Conservation (phyloP, 2,797 vertebrate genomes). For the Anguilla pacifica region DNA sequence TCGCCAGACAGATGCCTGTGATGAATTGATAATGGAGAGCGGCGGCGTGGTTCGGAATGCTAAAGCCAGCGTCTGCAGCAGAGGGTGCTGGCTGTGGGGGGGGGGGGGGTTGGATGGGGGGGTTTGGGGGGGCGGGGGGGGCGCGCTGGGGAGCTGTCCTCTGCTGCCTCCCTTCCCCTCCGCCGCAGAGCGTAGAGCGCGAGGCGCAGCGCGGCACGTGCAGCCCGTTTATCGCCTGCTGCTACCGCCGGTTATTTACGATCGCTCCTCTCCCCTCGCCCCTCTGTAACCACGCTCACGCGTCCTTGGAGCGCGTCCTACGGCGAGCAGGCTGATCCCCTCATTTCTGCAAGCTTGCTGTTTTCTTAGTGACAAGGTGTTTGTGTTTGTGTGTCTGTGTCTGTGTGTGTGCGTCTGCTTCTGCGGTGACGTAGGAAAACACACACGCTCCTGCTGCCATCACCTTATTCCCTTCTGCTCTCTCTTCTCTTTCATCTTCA, state of each 20-base stretch:
- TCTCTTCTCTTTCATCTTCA: not conserved
- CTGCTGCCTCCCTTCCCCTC: not conserved
- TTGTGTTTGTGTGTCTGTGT: not conserved
- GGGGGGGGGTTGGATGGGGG: not conserved
- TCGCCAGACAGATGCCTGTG: conserved; percentile 31
- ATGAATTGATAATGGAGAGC: conserved; percentile 26
- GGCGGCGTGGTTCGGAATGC: conserved; percentile 12
- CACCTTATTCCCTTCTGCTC: conserved; percentile 6
- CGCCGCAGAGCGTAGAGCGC: not conserved
- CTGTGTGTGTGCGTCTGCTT: conserved; percentile 3
- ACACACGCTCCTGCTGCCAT: not conserved
- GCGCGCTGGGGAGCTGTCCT: not conserved
- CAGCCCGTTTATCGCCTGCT: not conserved
- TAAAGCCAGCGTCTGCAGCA: conserved; percentile 11
- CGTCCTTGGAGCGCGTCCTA: conserved; percentile 29
- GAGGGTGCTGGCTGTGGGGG: not conserved
- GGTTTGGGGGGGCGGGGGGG: not conserved
- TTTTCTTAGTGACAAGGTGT: conserved; percentile 1
- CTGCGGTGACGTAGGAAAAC: not conserved
- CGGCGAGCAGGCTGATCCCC: not conserved
- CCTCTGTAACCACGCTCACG: not conserved
- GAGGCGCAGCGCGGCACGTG: not conserved
- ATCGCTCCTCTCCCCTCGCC: not conserved
- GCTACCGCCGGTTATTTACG: conserved; percentile 15
- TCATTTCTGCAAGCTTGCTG: not conserved